phyloP scores from a whole-genome alignment of 2,888 invertebrate genomes.

The Choristoneura rosaceana region DNA sequence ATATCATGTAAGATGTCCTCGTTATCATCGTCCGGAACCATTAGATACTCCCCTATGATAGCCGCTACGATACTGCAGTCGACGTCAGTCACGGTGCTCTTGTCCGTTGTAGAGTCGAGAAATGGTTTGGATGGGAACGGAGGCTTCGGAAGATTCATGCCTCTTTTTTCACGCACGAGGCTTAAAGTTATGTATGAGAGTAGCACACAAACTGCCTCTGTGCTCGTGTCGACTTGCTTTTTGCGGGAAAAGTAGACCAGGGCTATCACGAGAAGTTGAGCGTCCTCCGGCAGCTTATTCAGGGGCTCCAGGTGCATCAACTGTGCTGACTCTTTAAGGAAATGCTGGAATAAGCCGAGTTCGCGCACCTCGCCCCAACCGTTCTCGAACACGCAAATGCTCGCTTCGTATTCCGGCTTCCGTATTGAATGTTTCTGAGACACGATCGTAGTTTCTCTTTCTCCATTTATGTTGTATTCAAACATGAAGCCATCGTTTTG shows the following conservation, averaged over 20 bases:
- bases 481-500: constrained; percentile 41
- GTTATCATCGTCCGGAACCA: constrained; percentile 29
- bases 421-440: constrained; percentile 34
- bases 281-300: constrained; percentile 48
- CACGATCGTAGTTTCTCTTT: constrained; percentile 1
- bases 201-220: constrained; percentile 52
- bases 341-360: constrained; percentile 49
- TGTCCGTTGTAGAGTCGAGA: constrained; percentile 17
- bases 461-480: neutral
- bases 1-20: constrained; percentile 38
- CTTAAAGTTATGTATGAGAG: constrained; percentile 54
- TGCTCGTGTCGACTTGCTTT: constrained; percentile 43
- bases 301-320: constrained; percentile 46
- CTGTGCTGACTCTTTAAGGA: constrained; percentile 44
- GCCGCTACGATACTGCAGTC: constrained; percentile 46
- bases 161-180: constrained; percentile 43
- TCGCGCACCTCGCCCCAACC: constrained; percentile 54
- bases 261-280: constrained; percentile 52
- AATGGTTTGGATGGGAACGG: constrained; percentile 23
- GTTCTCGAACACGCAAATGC: constrained; percentile 54
- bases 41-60: constrained; percentile 46
- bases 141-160: constrained; percentile 26
- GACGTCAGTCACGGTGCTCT: constrained; percentile 19
- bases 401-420: constrained; percentile 51
- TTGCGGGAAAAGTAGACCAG: constrained; percentile 55